Evolutionary conservation across 2,113 vertebrate genomes (phyloP).

Genomic region (Xiphias gladius): DNA sequence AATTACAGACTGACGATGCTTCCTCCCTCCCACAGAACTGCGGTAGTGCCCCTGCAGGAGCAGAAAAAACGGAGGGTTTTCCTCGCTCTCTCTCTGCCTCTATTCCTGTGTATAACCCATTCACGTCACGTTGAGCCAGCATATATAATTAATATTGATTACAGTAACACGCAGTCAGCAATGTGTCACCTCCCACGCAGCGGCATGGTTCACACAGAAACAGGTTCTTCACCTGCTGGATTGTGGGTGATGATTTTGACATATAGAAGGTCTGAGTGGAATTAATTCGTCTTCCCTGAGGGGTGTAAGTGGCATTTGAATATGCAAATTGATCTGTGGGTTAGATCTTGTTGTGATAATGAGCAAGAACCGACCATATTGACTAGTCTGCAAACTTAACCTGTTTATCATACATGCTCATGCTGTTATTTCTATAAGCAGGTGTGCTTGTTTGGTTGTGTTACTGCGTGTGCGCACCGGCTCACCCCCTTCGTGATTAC

Average conservation of each 20-base stretch:
- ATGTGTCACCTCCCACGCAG: constrained; percentile 53
- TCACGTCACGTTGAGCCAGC: constrained; percentile 33
- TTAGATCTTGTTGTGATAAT: constrained; percentile 30
- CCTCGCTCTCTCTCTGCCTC: background rate
- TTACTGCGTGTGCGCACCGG: constrained; percentile 23
- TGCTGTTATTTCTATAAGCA: constrained; percentile 9
- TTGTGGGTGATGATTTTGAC: constrained; percentile 45
- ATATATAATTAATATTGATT: constrained; percentile 73
- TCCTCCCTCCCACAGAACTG: background rate
- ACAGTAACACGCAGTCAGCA: constrained; percentile 42
- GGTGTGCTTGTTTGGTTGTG: constrained; percentile 28
- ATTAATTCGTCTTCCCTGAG: constrained; percentile 8
- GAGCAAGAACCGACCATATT: constrained; percentile 11
- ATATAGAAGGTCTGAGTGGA: constrained; percentile 18
- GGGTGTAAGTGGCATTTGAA: constrained; percentile 21
- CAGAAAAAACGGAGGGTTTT: constrained; percentile 10
- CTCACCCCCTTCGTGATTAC: constrained; percentile 37
- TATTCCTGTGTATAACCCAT: constrained; percentile 12
- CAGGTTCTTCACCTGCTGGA: constrained; percentile 59
- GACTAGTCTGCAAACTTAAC: constrained; percentile 43
- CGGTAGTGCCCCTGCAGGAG: constrained; percentile 7
- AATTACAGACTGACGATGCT: background rate
- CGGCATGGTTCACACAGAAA: constrained; percentile 41
- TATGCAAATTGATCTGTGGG: constrained; percentile 41
- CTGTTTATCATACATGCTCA: background rate